These are phyloP conservation scores for Rhopalosiphum padi DNA, from an alignment of 1,140 invertebrate species.

Conservation along the genomic window DNA sequence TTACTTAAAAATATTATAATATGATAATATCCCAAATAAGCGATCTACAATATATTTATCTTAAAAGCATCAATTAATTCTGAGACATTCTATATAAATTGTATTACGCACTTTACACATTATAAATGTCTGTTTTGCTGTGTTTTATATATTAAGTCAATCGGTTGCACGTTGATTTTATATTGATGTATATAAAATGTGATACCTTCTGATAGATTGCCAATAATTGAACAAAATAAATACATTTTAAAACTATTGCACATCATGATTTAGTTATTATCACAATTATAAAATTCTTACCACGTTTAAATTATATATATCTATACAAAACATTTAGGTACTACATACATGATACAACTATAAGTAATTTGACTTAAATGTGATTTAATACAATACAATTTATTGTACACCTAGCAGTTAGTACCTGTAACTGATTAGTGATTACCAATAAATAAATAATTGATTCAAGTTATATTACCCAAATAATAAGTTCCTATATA, in stretches of 20 bases:
- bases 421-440: neutral
- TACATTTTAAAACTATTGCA: neutral
- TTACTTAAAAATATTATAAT: neutral
- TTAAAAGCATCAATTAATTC: neutral
- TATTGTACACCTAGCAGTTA: neutral
- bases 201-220: neutral
- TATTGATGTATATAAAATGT: neutral
- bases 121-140: neutral
- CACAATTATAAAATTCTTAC: neutral
- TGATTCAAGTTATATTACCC: neutral
- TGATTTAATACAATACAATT: neutral
- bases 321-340: neutral
- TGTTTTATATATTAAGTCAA: neutral
- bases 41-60: neutral
- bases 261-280: neutral
- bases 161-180: neutral
- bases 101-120: neutral
- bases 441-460: neutral
- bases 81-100: neutral
- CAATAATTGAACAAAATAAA: neutral
- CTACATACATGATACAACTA: neutral
- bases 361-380: neutral
- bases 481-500: no score
- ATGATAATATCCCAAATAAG: neutral
- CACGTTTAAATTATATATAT: neutral